Base-by-base conservation (phyloP, 2,888 invertebrate species). In the Apamea epomidion region DNA sequence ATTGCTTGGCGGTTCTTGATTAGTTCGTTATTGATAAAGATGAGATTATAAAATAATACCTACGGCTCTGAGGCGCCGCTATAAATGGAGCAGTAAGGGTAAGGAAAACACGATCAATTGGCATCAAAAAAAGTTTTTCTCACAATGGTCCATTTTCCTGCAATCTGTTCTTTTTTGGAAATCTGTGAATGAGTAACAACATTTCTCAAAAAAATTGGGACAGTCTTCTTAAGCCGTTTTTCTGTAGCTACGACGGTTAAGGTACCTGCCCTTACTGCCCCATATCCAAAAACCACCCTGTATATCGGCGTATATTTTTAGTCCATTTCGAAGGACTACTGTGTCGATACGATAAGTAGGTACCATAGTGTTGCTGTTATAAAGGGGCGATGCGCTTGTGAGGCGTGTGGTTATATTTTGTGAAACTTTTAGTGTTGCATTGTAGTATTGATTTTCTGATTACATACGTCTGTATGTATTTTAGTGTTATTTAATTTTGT, bases 1-100 rank as follows among this genome's bases (percentile, higher is more conserved):
- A 68, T 37, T 37, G 65, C 65, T 10, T 8, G 54, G 7, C 29
- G 48, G 12, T 16, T 8, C 45, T 32, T 60, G n/a, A 71, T 67
- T 84, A 58, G 25, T 78, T 84, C 6, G 1, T 51, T 54, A 32
- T 25, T 48, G 18, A 60, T 32, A 18, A 42, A 25, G 14, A 60
- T 58, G 45, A 76, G 25, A 54, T 42, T 10, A 7, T 58, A 45
- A 76, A 54, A n/a, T 37, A 42, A 8, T 37, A 29, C 45, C 21
- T 48, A 21, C 29, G 29, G 18, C 68, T 69, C 12, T 21, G 69
- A 45, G 18, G 12, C 12, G 1, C 12, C 7, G 21, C 48, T 21
- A 14, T 14, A 21, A 29, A 48, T 42, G 42, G 58, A 60, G 58
- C 58, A n/a, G 12, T 60, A n/a, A 6, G 18, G 18, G 6, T 18